Base-by-base conservation (phyloP, 2,113 vertebrate species). In the Psophia crepitans region DNA sequence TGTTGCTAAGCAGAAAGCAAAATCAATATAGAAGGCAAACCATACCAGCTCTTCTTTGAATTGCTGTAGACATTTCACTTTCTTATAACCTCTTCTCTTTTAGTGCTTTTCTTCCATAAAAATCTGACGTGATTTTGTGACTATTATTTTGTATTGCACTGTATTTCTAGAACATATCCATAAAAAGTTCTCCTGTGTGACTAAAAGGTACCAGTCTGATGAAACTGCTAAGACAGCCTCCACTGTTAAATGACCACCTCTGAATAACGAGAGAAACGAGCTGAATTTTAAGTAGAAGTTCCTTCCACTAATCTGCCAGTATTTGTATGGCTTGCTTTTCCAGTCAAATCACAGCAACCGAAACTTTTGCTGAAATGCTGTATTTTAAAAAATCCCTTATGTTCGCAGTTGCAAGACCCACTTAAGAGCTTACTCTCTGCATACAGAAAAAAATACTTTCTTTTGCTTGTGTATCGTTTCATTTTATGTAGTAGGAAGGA, bases 1-100 rank as follows among this genome's bases (percentile, higher is more conserved):
- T 90, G 87, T 96, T 97, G 91, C 94, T 96, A 96, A 95, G 87
- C 79, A 93, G 87, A 87, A 92, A 79, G 54, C 15, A 96, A 87
- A 92, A 96, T 94, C 73, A 65, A 87, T 93, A 89, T 11, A 87
- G 85, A 81, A 95, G 35, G 70, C 69, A 96, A 93, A 30, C 17
- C 48, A 66, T 24, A 86, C 83, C 79, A 75, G 68, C 85, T 92
- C 46, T 9, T 90, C 82, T 82, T 60, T 76, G 89, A 90, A 81
- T 51, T 86, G 54, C 64, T 86, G 61, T 46, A 89, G 73, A 78
- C 5, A n/a, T 83, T 91, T 73, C 35, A 73, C 35, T 92, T 88
- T 56, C 69, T 81, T n/a, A 9, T 56, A 69, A 64, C n/a, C 41
- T 48, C 28, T 78, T 91, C 66, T 33, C 49, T 63, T 71, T 68